Percentiles rank a stretch among this genome's conserved stretches.
These are phyloP conservation scores for Gobionotothen gibberifrons DNA, from an alignment of 2,797 vertebrate species.

Conservation along the genomic window DNA sequence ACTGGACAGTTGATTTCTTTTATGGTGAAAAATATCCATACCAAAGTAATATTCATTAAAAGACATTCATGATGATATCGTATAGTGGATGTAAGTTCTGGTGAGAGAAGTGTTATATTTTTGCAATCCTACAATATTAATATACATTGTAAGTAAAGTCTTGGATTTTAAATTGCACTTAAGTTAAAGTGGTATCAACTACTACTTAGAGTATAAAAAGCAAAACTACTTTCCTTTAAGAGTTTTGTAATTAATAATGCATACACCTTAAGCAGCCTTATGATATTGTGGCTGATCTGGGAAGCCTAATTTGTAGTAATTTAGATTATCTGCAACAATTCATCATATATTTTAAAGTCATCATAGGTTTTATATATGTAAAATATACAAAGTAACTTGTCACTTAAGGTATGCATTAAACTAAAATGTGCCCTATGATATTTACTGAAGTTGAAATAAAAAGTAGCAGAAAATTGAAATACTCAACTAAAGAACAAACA, in stretches of 20 bases:
- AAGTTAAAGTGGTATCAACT: neutral
- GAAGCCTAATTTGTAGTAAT: neutral
- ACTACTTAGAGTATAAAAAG: neutral
- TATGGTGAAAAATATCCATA: neutral
- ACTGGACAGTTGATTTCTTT: neutral
- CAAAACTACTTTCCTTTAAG: neutral
- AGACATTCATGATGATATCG: neutral
- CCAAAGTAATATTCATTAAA: neutral
- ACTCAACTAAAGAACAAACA: neutral
- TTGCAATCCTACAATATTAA: neutral
- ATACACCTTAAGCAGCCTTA: neutral
- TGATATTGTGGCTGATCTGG: neutral
- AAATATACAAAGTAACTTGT: neutral
- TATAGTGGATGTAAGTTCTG: neutral
- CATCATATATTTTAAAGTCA: neutral
- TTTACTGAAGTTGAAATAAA: neutral
- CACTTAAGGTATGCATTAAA: neutral
- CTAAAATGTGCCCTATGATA: neutral
- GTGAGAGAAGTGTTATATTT: neutral
- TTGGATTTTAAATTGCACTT: neutral
- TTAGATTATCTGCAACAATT: neutral
- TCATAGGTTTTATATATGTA: neutral
- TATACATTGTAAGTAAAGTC: neutral
- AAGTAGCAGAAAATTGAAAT: neutral
- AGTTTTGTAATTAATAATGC: neutral